Evolutionary conservation across 2,797 vertebrate genomes (phyloP).

Genomic region (Pipistrellus pygmaeus): DNA sequence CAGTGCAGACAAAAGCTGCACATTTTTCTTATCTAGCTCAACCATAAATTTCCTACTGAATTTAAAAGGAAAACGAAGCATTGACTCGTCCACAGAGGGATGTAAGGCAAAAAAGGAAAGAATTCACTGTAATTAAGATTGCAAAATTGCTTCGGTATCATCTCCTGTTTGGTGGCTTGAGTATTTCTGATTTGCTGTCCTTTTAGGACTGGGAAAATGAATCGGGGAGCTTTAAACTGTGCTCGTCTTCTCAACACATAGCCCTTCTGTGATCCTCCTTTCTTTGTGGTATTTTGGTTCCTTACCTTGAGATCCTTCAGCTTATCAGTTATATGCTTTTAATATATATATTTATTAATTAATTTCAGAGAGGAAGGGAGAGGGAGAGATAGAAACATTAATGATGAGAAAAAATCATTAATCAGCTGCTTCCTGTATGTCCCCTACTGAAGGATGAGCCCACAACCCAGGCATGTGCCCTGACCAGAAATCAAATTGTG

Average conservation of each 20-base stretch:
- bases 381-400: too few species aligned
- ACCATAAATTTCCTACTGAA: slow-evolving; percentile 24
- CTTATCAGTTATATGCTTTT: slow-evolving; percentile 55
- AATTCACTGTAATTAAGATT: slow-evolving; percentile 56
- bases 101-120: slow-evolving; percentile 34
- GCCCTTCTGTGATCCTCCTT: slow-evolving; percentile 21
- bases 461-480: too few species aligned
- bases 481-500: too few species aligned
- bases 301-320: slow-evolving; percentile 59
- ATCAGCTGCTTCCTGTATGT: too few species aligned
- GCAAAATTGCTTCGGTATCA: slow-evolving; percentile 54
- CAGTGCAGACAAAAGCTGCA: neutral
- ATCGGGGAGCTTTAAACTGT: neutral
- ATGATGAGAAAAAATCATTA: too few species aligned
- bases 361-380: too few species aligned
- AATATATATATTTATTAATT: too few species aligned
- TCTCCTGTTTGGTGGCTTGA: slow-evolving; percentile 44
- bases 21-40: slow-evolving; percentile 51
- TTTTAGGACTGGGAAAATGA: slow-evolving; percentile 35
- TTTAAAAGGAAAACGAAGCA: slow-evolving; percentile 36
- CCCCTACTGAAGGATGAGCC: too few species aligned
- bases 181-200: slow-evolving; percentile 37
- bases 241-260: slow-evolving; percentile 36
- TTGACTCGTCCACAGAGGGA: slow-evolving; percentile 34
- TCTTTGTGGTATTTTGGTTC: slow-evolving; percentile 37